phyloP scores from a whole-genome alignment of 2,113 vertebrate genomes.

The Acanthisitta chloris region DNA sequence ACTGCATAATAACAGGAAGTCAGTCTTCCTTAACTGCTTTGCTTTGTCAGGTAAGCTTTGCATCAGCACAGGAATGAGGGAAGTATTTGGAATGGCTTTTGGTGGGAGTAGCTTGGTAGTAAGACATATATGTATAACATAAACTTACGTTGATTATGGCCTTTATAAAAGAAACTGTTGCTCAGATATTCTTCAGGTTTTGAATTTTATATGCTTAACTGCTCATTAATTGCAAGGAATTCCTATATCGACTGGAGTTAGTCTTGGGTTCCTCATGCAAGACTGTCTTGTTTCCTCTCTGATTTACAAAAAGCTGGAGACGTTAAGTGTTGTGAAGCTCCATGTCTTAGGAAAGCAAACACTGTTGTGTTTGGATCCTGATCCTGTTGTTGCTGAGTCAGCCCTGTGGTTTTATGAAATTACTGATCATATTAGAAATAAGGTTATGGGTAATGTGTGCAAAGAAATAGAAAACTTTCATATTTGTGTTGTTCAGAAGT shows the following conservation, averaged over 20 bases:
- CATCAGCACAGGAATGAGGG: not conserved
- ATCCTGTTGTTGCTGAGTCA: not conserved
- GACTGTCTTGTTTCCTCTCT: not conserved
- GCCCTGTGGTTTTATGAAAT: not conserved
- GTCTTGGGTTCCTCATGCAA: not conserved
- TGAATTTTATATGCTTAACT: not conserved
- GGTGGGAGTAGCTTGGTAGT: not conserved
- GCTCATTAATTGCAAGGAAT: not conserved
- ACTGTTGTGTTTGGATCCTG: not conserved
- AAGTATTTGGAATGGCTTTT: not conserved
- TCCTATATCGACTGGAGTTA: not conserved
- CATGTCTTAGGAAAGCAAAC: not conserved
- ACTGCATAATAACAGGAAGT: not conserved
- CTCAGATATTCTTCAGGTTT: not conserved
- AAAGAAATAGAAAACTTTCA: not conserved
- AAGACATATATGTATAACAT: no score
- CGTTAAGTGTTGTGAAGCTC: not conserved
- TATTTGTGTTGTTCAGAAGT: not conserved
- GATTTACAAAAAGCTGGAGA: not conserved
- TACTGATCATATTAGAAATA: not conserved
- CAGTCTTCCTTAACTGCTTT: not conserved
- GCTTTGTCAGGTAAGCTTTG: not conserved
- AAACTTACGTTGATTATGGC: no score
- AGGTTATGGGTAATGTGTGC: not conserved
- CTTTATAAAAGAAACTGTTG: not conserved